These are phyloP conservation scores for Pseudopodoces humilis DNA, from an alignment of 2,113 vertebrate species.

Conservation along the genomic window DNA sequence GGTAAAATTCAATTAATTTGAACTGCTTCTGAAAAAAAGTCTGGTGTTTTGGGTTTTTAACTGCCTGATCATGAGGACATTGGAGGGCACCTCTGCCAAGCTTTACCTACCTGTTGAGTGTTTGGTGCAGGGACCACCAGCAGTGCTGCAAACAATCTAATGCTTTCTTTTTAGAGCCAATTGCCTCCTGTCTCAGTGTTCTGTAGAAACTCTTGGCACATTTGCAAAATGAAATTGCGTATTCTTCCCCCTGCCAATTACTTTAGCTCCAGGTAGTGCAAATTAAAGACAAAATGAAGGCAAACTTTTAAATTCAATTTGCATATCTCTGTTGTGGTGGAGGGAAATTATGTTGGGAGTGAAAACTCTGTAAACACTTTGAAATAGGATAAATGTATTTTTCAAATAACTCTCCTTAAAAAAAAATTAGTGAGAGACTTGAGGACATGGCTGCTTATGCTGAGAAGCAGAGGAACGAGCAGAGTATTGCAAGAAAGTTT, in stretches of 20 bases:
- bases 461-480: not conserved
- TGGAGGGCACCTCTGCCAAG: not conserved
- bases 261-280: slow-evolving; percentile 10
- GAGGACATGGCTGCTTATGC: not conserved
- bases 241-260: not conserved
- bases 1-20: not conserved
- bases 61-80: not conserved
- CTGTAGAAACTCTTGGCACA: not conserved
- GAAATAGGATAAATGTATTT: not conserved
- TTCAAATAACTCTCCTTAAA: not conserved
- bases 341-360: not conserved
- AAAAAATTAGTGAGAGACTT: not conserved
- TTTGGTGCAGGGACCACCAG: not conserved
- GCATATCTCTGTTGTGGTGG: not conserved
- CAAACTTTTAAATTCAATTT: slow-evolving; percentile 19
- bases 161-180: not conserved
- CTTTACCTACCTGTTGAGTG: not conserved
- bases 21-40: not conserved
- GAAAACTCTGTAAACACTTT: not conserved
- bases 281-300: slow-evolving; percentile 28
- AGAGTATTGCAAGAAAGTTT: not conserved
- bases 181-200: not conserved
- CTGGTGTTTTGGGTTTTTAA: not conserved
- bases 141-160: not conserved
- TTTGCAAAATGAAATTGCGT: not conserved